Base-by-base conservation (phyloP, 2,888 invertebrate genomes). In the Timema cristinae region DNA sequence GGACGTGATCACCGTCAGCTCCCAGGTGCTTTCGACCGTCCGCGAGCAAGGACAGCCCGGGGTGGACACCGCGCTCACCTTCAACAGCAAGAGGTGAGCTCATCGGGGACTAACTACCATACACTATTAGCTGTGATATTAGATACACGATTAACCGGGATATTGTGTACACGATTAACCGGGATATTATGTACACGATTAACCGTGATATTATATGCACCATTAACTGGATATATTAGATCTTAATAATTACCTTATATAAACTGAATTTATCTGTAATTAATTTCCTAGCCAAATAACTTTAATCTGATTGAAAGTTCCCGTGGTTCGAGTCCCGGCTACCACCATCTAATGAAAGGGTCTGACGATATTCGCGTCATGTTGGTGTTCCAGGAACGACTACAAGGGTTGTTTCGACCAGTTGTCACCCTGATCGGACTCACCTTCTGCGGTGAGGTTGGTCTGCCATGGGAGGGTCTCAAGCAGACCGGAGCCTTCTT, bases 401-500 rank as follows among this genome's bases (percentile, higher is more conserved):
- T 84, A 84, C 80, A 82, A 84, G 0, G 88, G 88, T 50, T 93
- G 93, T 79, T 89, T 93, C 75, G 93, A 92, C 76, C 92, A 93
- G 79, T 83, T 92, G 6, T 86, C 88, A 54, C 82, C 84, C 78
- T 90, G 13, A 80, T 92, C 51, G 95, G 94, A 5, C 78, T 94
- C 48, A 90, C 90, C 13, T 81, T 93, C 73, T 94, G 93, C 78
- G 89, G 88, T 50, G 86, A 90, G 73, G 77, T 90, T 5, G 84
- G 86, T 5, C 83, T 86, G 73, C 89, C 90, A 2, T 81, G 83
- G 76, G 84, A 85, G 59, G 83, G 83, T 47, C 16, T 68, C 49
- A 70, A n/a, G 54, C 5, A 63, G 10, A 86, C 86, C 76, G 86
- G 84, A 76, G 78, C 87, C 0, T 78, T 86, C 6, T 88, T 85